Evolutionary conservation across 1,140 invertebrate species (phyloP).

Genomic region (Aphaenogaster floridana): DNA sequence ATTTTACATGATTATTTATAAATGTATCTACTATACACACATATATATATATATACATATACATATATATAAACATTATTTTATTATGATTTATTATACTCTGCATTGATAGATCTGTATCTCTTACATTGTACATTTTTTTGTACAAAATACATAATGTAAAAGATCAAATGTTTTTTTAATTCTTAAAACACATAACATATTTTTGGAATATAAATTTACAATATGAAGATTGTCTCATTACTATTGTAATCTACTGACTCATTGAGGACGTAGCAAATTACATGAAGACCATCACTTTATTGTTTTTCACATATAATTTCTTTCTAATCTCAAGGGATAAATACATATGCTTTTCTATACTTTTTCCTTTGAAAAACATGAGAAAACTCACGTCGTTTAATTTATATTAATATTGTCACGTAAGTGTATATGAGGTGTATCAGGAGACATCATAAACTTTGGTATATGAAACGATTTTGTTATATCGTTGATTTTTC

Average conservation of each 20-base stretch:
- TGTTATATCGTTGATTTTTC: not conserved
- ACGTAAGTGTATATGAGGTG: not conserved
- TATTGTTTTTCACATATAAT: constrained; percentile 4
- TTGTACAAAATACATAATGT: constrained; percentile 11
- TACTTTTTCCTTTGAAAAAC: not conserved
- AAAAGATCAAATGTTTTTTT: constrained; percentile 5
- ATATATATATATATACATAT: not conserved
- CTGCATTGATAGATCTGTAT: constrained; percentile 8
- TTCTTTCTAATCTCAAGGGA: not conserved
- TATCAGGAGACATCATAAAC: not conserved
- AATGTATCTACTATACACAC: not conserved
- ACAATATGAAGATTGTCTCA: constrained; percentile 28
- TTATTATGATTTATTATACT: constrained; percentile 23
- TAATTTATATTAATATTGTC: constrained; percentile 39
- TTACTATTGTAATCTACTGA: not conserved
- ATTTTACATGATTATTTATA: constrained; percentile 47
- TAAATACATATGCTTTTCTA: not conserved
- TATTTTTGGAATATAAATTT: constrained; percentile 29
- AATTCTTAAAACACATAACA: not conserved
- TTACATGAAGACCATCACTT: constrained; percentile 6
- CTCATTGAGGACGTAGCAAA: not conserved
- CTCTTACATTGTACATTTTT: not conserved
- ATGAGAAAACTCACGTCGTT: not conserved
- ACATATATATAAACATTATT: not conserved
- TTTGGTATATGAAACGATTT: constrained; percentile 48